Evolutionary conservation across 2,888 invertebrate genomes (phyloP), one percentile per base, ranked within the genome.

Genomic region (Bellardia bayeri): DNA sequence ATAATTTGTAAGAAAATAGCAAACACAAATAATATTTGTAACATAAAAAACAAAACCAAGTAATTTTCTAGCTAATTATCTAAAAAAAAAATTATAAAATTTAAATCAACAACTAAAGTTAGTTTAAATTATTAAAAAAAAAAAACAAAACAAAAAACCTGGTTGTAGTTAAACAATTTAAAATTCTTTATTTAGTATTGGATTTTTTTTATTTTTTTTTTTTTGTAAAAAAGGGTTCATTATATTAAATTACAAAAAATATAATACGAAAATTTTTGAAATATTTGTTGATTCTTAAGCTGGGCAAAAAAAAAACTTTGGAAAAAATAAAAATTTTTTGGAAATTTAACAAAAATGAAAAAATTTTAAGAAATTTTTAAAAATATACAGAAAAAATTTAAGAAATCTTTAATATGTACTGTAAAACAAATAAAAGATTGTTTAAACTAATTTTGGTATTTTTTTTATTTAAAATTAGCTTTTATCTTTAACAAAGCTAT

Each of bases 91-190:
- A 13, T 63, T 63, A 45, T 5, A 40, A 66, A 54, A 45, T 23
- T 72, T 64, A 74, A 54, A 40, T 51, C 2, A 9, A 56, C 8
- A 23, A 23, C 16, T 9, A 23, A 56, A 79, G 37, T 68, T 49
- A 82, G 56, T 66, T 80, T 69, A 14, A n/a, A 30, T 37, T 30
- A 63, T 5, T 8, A 71, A 71, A 51, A 42, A 72, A 56, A 11
- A 37, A 66, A 42, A 45, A 9, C 8, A 5, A 54, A 8, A 69
- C 2, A 30, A 30, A 68, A 82, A 74, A 9, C 51, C 71, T 72
- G 83, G 78, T 83, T 83, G 83, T 83, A 83, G 83, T 83, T 83
- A 78, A 69, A 71, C 58, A n/a, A 40, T 8, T 45, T 42, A 40
- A 42, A 30, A 61, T 30, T 1, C 13, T 63, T 45, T 63, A 37